Evolutionary conservation across 1,140 invertebrate species (phyloP), one percentile per base, ranked within the genome.

Genomic region (Zeugodacus cucurbitae): DNA sequence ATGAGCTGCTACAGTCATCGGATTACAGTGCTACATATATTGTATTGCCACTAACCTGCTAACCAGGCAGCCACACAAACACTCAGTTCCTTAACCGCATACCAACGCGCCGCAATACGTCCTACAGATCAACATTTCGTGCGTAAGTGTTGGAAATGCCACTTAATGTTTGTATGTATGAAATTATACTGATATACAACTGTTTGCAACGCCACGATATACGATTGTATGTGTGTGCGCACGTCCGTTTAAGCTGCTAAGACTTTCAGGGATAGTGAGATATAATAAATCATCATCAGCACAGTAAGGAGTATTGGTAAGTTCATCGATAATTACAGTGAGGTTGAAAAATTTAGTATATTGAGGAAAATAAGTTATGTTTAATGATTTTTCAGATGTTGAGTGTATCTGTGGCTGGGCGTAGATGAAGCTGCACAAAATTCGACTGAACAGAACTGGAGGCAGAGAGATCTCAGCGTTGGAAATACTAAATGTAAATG

Each of bases 281-380:
- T 82, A 14, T 37, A 82, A 82, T 82, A 82, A 82, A 82, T 82
- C 74, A 82, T 82, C 74, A 41, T 48, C 74, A 82, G 11, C 44
- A 20, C 41, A 48, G n/a, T 41, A 48, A 41, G 20, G n/a, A n/a
- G 74, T n/a, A 54, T 82, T 82, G 74, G 26, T 48, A n/a, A 4
- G 74, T 48, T 82, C 10, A 20, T 82, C 74, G 41, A 48, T 48
- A 48, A 11, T 41, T 48, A 82, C 74, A 48, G 37, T 82, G 41
- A 10, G 37, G 0, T 26, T 34, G 32, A 74, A 74, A 17, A 34
- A 67, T 11, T 67, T 2, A 10, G 0, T 34, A 67, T 14, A 34
- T 26, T 67, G n/a, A 0, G 14, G 5, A 54, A 8, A 54, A 20
- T 3, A 54, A 2, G 14, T 11, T 17, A 17, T 14, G 48, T 4